Evolutionary conservation across 1,140 invertebrate genomes (phyloP).

Genomic region (Hypothenemus hampei): DNA sequence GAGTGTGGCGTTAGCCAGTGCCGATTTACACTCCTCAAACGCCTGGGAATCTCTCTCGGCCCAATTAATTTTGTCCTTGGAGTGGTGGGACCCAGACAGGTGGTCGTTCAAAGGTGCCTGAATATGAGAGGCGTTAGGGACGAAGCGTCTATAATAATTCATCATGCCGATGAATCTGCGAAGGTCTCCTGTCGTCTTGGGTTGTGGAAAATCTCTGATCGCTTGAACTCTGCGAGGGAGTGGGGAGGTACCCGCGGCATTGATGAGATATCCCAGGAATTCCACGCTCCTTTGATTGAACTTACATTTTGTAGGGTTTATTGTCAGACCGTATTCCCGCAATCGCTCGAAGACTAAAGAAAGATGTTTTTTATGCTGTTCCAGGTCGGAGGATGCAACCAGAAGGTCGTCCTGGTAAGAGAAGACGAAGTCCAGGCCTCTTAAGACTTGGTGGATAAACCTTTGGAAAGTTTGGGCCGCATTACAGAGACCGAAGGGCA

Average conservation of each 20-base stretch:
- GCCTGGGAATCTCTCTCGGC: not conserved
- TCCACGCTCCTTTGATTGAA: constrained; percentile 21
- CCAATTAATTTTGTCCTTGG: not conserved
- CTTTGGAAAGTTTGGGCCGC: constrained; percentile 48
- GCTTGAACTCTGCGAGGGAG: constrained; percentile 46
- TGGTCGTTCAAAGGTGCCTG: not conserved
- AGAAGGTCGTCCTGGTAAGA: constrained; percentile 44
- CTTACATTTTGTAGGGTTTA: constrained; percentile 38
- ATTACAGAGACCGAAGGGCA: constrained; percentile 42
- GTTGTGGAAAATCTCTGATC: not conserved
- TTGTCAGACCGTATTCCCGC: constrained; percentile 27
- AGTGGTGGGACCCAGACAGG: not conserved
- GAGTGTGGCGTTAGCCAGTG: not conserved
- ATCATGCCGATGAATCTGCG: not conserved
- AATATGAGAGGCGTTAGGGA: not conserved
- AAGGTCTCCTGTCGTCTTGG: not conserved
- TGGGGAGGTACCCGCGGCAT: not conserved
- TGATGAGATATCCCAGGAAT: not conserved
- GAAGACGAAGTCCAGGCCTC: constrained; percentile 37
- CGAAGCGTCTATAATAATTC: not conserved
- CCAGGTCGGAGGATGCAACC: constrained; percentile 23
- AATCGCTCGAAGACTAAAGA: constrained; percentile 32
- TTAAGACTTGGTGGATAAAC: constrained; percentile 48
- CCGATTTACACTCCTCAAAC: not conserved
- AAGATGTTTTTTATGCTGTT: constrained; percentile 17